Evolutionary conservation across 2,888 invertebrate species (phyloP).

Genomic region (Drosophila emarginata): DNA sequence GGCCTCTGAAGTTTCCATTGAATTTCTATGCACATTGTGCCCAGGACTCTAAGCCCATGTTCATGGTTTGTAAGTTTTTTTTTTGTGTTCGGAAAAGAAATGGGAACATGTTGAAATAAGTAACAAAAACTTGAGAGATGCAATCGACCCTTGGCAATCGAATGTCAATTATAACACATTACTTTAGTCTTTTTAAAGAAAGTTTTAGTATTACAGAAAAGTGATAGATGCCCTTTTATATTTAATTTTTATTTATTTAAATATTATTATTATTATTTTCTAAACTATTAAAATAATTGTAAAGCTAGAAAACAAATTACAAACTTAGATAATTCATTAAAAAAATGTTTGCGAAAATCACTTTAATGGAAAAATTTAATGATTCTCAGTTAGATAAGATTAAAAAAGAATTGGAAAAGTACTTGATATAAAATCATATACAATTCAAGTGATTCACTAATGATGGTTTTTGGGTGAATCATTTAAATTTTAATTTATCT

Average conservation of each 20-base stretch:
- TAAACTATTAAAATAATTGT: too few species aligned
- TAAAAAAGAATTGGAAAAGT: not conserved
- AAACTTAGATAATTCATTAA: too few species aligned
- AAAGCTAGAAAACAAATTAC: too few species aligned
- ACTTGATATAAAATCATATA: not conserved
- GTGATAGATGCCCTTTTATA: not conserved
- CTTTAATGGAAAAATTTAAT: too few species aligned
- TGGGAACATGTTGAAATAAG: not conserved
- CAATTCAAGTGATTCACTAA: too few species aligned
- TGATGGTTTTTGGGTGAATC: not conserved
- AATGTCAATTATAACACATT: not conserved
- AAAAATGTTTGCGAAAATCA: too few species aligned
- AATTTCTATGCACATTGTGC: conserved; percentile 64
- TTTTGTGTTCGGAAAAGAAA: conserved; percentile 12
- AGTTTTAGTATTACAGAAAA: too few species aligned
- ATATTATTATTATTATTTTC: too few species aligned
- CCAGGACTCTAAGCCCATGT: conserved; percentile 4
- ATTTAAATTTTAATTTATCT: not conserved
- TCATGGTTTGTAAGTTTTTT: conserved; percentile 30
- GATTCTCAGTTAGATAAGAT: not conserved
- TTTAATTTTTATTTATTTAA: not conserved
- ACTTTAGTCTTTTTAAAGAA: not conserved
- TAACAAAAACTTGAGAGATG: not conserved
- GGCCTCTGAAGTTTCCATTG: conserved; percentile 51
- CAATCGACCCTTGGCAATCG: not conserved